Conservation (phyloP, 2,797 vertebrate species). For the Lithobates sylvaticus region DNA sequence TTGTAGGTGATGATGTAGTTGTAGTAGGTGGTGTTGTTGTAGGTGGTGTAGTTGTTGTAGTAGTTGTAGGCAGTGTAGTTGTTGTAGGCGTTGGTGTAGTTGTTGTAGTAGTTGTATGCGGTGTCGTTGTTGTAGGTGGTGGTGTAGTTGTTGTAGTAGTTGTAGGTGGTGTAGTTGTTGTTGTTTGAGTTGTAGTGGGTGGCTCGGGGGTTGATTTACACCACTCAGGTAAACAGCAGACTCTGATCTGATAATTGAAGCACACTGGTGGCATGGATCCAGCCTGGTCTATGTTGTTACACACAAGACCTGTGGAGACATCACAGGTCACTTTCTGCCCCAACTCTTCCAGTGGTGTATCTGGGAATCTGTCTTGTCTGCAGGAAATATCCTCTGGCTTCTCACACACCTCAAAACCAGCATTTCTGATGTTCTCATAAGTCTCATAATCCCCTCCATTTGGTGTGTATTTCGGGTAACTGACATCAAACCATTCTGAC, state of each 20-base stretch:
- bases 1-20: not conserved
- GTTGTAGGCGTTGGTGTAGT: not conserved
- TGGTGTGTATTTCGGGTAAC: constrained; percentile 36
- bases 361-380: constrained; percentile 57
- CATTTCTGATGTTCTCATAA: constrained; percentile 63
- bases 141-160: not conserved
- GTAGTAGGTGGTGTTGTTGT: not conserved
- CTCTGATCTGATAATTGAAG: constrained; percentile 67
- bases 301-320: constrained; percentile 65
- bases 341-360: not conserved
- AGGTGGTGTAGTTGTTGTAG: not conserved
- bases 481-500: constrained; percentile 63
- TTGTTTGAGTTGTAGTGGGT: not conserved
- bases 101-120: not conserved
- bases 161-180: not conserved
- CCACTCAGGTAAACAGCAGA: constrained; percentile 53
- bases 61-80: not conserved
- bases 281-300: constrained; percentile 65
- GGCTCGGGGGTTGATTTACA: not conserved
- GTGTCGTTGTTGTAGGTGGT: not conserved
- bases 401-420: accelerated
- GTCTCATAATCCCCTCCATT: constrained; percentile 68
- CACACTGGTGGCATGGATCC: not conserved
- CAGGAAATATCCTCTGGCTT: constrained; percentile 65
- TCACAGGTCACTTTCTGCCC: constrained; percentile 64